Evolutionary conservation across 2,797 vertebrate species (phyloP).

Genomic region (Macropodus opercularis): DNA sequence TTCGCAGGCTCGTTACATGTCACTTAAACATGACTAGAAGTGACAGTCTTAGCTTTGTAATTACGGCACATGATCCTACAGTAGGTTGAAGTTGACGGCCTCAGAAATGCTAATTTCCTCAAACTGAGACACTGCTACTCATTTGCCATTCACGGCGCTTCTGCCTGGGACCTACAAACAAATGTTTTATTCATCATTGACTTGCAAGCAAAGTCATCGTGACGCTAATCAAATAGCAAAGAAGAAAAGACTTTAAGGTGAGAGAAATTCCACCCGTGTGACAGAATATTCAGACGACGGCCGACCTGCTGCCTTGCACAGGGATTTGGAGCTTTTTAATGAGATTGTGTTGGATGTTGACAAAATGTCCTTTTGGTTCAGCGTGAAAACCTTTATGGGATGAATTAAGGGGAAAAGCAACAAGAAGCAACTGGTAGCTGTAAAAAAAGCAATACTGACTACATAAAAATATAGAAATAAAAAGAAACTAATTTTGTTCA

Average conservation of each 20-base stretch:
- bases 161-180: conserved; percentile 70
- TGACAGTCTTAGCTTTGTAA: conserved; percentile 5
- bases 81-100: conserved; percentile 9
- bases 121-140: conserved; percentile 57
- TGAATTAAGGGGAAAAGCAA: conserved; percentile 35
- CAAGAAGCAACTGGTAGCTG: too few species aligned
- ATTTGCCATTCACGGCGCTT: conserved; percentile 67
- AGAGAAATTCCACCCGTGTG: conserved; percentile 29
- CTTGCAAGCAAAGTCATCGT: conserved; percentile 53
- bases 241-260: conserved; percentile 45
- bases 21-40: neutral
- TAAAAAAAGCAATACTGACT: too few species aligned
- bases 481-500: too few species aligned
- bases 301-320: conserved; percentile 14
- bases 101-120: conserved; percentile 36
- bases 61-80: neutral
- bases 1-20: too few species aligned
- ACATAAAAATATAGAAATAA: too few species aligned
- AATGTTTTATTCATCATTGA: conserved; percentile 80
- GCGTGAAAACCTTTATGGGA: conserved; percentile 6
- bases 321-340: conserved; percentile 16
- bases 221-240: conserved; percentile 50
- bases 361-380: conserved; percentile 15
- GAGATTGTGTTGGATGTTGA: conserved; percentile 31
- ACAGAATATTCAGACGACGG: conserved; percentile 24